phyloP scores from a whole-genome alignment of 2,113 vertebrate species.

The Mastomys natalensis region DNA sequence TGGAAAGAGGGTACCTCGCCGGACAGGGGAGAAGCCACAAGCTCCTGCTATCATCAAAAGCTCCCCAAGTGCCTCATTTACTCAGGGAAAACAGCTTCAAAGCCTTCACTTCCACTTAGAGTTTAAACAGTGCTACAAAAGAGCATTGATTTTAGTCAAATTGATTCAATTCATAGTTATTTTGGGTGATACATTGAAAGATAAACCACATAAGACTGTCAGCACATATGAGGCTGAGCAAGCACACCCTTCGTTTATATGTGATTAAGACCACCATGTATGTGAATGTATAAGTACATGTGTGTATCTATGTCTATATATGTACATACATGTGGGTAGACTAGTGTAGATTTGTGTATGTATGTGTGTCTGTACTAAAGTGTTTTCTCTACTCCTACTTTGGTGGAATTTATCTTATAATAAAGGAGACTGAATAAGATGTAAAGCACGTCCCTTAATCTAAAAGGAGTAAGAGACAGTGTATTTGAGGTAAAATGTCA shows the following conservation, averaged over 20 bases:
- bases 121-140: conserved; percentile 85
- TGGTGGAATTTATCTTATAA: conserved; percentile 82
- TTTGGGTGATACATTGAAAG: conserved; percentile 81
- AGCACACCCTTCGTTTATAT: conserved; percentile 23
- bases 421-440: conserved; percentile 73
- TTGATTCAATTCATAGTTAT: conserved; percentile 86
- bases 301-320: neutral
- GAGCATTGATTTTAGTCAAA: conserved; percentile 85
- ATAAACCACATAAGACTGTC: conserved; percentile 79
- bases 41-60: conserved; percentile 61
- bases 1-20: conserved; percentile 51
- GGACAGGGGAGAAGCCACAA: conserved; percentile 3
- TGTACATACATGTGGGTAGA: neutral
- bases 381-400: conserved; percentile 83
- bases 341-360: neutral
- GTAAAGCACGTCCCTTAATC: neutral
- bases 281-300: neutral
- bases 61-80: conserved; percentile 68
- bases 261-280: neutral
- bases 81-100: conserved; percentile 80
- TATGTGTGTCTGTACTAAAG: conserved; percentile 60
- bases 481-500: neutral
- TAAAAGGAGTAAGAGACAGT: neutral
- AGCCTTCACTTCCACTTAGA: conserved; percentile 84
- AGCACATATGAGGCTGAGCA: conserved; percentile 76